phyloP scores from a whole-genome alignment of 2,113 vertebrate genomes.

The Castor canadensis region DNA sequence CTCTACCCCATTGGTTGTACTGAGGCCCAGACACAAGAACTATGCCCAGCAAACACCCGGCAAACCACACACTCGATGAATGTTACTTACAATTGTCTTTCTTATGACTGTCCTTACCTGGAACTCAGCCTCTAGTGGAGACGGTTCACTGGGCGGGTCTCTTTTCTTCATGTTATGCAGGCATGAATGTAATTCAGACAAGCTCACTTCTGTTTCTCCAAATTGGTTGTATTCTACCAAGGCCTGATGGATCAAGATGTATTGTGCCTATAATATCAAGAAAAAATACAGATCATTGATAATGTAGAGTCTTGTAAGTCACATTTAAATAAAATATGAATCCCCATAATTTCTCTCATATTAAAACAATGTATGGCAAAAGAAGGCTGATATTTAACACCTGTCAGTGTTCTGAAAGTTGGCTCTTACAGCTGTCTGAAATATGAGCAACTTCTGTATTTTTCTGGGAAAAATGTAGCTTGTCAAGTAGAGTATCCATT shows the following conservation, averaged over 20 bases:
- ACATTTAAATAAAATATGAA: neutral
- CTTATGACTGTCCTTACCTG: constrained; percentile 83
- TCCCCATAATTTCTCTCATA: neutral
- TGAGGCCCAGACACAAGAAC: neutral
- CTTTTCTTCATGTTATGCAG: constrained; percentile 87
- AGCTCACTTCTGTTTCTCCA: constrained; percentile 93
- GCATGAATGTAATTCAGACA: constrained; percentile 89
- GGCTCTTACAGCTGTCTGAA: neutral
- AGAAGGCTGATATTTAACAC: neutral
- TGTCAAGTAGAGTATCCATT: neutral
- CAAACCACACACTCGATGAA: accelerated
- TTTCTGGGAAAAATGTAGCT: neutral
- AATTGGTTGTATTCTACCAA: constrained; percentile 96
- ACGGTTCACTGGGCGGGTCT: constrained; percentile 84
- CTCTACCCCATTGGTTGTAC: neutral
- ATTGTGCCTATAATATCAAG: constrained; percentile 89
- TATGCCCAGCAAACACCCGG: neutral
- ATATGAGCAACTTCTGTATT: neutral
- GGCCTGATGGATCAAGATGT: constrained; percentile 97
- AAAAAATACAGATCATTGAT: neutral
- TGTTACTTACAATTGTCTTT: neutral
- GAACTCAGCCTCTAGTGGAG: constrained; percentile 92
- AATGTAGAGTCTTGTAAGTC: accelerated
- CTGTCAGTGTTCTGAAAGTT: neutral
- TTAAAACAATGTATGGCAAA: neutral